A percentile compares a stretch with the other conserved stretches of the same genome.
These are phyloP conservation scores for Cepaea hortensis DNA, from an alignment of 2,888 invertebrate species.

Conservation along the genomic window DNA sequence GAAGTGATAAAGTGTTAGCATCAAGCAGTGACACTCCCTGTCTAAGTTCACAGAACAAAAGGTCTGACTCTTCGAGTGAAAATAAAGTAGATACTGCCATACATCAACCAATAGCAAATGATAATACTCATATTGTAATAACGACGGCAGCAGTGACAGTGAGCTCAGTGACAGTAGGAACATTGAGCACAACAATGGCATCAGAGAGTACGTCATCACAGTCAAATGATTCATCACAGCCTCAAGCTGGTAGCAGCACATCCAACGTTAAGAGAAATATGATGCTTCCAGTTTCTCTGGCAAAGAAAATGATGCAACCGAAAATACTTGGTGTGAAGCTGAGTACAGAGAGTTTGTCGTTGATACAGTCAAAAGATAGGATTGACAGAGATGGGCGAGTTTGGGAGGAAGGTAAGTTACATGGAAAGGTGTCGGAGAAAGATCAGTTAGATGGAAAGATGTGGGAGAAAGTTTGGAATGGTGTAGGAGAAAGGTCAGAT, in stretches of 20 bases:
- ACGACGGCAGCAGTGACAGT: neutral
- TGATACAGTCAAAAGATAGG: conserved; percentile 45
- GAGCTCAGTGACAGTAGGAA: neutral
- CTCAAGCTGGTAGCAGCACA: neutral
- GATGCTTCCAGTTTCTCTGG: conserved; percentile 24
- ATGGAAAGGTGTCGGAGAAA: neutral
- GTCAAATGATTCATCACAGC: neutral
- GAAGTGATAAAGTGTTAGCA: neutral
- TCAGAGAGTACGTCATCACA: neutral
- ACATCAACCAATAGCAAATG: neutral
- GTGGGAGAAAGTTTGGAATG: too few species aligned
- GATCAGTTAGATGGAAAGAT: too few species aligned
- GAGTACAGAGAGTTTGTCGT: conserved; percentile 47
- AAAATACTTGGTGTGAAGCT: conserved; percentile 48
- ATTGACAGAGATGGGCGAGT: conserved; percentile 33
- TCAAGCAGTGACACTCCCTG: neutral
- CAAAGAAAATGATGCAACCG: conserved; percentile 26
- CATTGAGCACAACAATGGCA: neutral
- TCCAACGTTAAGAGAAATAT: neutral
- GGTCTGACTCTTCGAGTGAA: neutral
- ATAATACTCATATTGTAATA: too few species aligned
- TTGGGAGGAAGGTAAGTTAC: conserved; percentile 44
- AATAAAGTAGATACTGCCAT: neutral
- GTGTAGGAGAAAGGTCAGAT: too few species aligned
- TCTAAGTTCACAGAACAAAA: neutral